Conservation (phyloP, 2,888 invertebrate species). For the Aplocera efformata region DNA sequence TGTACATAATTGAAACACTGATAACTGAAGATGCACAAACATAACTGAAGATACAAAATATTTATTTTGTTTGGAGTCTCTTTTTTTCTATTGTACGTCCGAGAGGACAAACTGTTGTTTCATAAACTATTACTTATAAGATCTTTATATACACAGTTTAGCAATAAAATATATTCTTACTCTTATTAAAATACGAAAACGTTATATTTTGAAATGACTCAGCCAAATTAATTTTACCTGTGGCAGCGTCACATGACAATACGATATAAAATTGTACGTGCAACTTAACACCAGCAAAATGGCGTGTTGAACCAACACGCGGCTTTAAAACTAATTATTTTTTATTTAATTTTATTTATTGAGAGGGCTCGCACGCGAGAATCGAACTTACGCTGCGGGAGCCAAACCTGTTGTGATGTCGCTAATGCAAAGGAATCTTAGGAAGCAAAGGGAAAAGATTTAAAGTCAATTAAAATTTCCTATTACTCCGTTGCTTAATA, state of each 20-base stretch:
- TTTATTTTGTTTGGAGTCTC: no score
- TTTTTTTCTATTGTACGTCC: no score
- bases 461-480: background rate
- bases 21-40: no score
- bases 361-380: slow-evolving; percentile 54
- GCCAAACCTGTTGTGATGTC: slow-evolving; percentile 52
- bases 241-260: slow-evolving; percentile 45
- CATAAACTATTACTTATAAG: no score
- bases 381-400: slow-evolving; percentile 48
- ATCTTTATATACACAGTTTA: no score
- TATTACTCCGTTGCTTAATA: no score
- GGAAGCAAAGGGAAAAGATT: background rate
- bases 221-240: slow-evolving; percentile 2
- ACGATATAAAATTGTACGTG: slow-evolving; percentile 54
- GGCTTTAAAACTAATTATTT: slow-evolving; percentile 60
- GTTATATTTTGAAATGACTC: background rate
- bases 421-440: slow-evolving; percentile 5
- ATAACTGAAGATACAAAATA: no score
- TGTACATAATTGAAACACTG: no score
- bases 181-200: no score
- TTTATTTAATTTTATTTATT: slow-evolving; percentile 74
- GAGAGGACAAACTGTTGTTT: no score
- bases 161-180: no score
- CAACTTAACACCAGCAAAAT: slow-evolving; percentile 58
- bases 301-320: slow-evolving; percentile 56